Evolutionary conservation across 2,888 invertebrate species (phyloP), one percentile per base, ranked within the genome.

Genomic region (Cerceris rybyensis): DNA sequence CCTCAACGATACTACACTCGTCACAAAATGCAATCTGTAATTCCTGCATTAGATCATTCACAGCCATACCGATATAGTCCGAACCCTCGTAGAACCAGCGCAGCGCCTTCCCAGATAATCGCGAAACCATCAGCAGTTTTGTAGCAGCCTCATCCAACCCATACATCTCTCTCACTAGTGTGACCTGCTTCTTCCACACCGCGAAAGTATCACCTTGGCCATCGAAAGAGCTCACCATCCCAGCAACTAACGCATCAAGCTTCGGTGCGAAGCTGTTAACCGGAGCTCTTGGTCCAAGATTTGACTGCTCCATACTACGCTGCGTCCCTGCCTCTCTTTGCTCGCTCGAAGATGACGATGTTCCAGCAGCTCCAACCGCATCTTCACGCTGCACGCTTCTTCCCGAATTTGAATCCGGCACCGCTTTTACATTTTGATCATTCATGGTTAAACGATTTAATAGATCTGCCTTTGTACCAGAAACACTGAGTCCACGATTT

Each of bases 1-100:
- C 0, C 11, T 16, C 61, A 7, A 79, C 58, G 50, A 6, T 64
- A 14, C 67, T 69, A 6, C 11, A 7, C n/a, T 54, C 39, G 2
- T 66, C 46, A 16, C 9, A 39, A 57, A 72, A 75, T 68, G 75
- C 71, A 17, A 49, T 50, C n/a, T 65, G 50, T 39, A 75, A 8
- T 17, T 63, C 68, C 0, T 8, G 11, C 42, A 78, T n/a, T 16
- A 78, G 14, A 7, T 55, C 16, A 43, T 39, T 43, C 1, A 58
- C 46, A 42, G 68, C 28, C 64, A 76, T 64, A 11, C n/a, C 57
- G 2, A 76, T 67, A 16, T 76, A 59, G 17, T 68, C 68, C 4
- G 76, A 58, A 43, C 71, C 64, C 54, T 71, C 71, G 49, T 76
- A 58, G 11, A 76, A 71, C 71, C 71, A 76, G n/a, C 67, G 67